Base-by-base conservation (phyloP, 2,888 invertebrate genomes). In the Malacosoma neustria region DNA sequence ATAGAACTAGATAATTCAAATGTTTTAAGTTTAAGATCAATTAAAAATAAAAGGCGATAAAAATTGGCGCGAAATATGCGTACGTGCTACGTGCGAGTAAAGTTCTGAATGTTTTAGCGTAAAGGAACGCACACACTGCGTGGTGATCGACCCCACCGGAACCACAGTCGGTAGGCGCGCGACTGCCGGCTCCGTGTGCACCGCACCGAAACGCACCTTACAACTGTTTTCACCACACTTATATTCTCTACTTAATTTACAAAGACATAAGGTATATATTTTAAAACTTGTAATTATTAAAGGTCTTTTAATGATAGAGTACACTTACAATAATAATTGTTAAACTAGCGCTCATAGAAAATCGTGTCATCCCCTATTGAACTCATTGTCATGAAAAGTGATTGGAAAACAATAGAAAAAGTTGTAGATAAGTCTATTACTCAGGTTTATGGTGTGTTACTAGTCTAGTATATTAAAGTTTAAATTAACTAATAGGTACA, bases 81-180 rank as follows among this genome's bases (percentile, higher is more conserved):
- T 61, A 47, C 61, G 60, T 45, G 51, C 57, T 61, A 55, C 59
- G 48, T 59, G 62, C 69, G 61, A 62, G 62, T 56, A 53, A 58
- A 59, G 54, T 59, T 65, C 58, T 58, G 57, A 70, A 65, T 65
- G 66, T 55, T 60, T 22, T 56, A 59, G 50, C 48, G 67, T 76
- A 70, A 77, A 72, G 77, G 67, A 54, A 54, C 55, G 72, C 58
- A 62, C 62, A 72, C 73, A 73, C 73, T 48, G 49, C 57, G 46
- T 51, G 72, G 81, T 82, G 81, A 84, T 80, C 82, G 84, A 82
- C 86, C 85, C 86, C 71, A 86, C 87, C 86, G 87, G 87, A 87
- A 86, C 79, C 79, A 85, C 85, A 85, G 63, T 86, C 75, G 73
- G 74, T 81, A 74, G 74, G 61, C 73, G 71, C 70, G 71, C 74